These are phyloP conservation scores for Torymus tubicola DNA, from an alignment of 2,888 invertebrate species.

Conservation along the genomic window DNA sequence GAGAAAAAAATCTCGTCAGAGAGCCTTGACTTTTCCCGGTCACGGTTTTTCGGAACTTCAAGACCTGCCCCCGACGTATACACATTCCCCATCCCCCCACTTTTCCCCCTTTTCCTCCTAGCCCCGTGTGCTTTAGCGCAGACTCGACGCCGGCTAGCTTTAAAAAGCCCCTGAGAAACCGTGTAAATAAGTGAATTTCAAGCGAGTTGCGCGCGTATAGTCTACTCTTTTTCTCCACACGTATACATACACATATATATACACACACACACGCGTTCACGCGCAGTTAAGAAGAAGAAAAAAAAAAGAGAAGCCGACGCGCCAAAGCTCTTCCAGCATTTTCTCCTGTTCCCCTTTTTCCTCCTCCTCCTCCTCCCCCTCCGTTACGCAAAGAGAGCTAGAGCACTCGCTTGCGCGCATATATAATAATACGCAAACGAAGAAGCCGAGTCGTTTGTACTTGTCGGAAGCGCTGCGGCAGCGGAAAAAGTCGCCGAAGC, in stretches of 20 bases:
- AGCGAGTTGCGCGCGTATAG: conserved; percentile 20
- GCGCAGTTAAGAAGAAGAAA: conserved; percentile 11
- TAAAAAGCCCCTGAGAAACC: conserved; percentile 13
- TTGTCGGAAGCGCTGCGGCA: conserved; percentile 31
- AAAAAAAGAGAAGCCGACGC: conserved; percentile 17
- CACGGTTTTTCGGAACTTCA: conserved; percentile 15
- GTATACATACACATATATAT: too few relatives aligned
- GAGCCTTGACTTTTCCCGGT: neutral
- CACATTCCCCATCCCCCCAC: neutral
- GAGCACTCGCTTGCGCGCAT: too few relatives aligned
- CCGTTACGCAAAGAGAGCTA: neutral
- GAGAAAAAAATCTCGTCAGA: too few relatives aligned
- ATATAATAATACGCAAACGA: conserved; percentile 22
- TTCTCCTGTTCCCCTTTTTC: neutral
- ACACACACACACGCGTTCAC: too few relatives aligned
- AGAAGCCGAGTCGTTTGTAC: conserved; percentile 38
- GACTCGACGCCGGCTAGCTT: conserved; percentile 19
- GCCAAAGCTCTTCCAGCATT: conserved; percentile 12
- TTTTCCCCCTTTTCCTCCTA: conserved; percentile 3
- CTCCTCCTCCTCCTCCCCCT: neutral
- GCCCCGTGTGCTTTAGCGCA: conserved; percentile 25
- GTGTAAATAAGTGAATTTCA: conserved; percentile 53
- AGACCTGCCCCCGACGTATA: neutral
- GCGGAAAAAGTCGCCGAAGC: conserved; percentile 29
- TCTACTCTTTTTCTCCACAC: too few relatives aligned